Conservation (phyloP, 2,113 vertebrate genomes). For the Lophochroa leadbeateri region DNA sequence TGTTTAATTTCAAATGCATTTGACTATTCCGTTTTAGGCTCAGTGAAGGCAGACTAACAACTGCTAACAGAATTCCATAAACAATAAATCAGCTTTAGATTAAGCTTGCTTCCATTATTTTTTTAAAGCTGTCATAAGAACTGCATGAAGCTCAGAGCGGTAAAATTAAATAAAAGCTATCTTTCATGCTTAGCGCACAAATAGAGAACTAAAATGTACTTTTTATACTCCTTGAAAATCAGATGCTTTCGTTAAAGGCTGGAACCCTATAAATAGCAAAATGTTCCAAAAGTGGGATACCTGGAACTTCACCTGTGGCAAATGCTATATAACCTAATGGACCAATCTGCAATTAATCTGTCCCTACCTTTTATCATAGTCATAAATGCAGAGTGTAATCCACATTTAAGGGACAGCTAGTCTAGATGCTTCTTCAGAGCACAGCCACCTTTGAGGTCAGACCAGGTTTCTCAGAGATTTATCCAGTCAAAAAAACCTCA, state of each 20-base stretch:
- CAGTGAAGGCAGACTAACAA: conserved; percentile 40
- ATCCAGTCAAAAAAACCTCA: neutral
- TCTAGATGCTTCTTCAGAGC: neutral
- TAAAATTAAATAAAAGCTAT: conserved; percentile 37
- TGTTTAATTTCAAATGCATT: conserved; percentile 32
- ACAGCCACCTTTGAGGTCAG: fast-evolving
- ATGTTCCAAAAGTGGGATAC: neutral
- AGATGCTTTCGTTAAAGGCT: neutral
- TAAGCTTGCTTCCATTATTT: neutral
- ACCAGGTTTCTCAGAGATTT: neutral
- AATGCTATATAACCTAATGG: neutral
- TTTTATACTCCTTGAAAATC: neutral
- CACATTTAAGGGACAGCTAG: neutral
- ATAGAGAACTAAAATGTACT: neutral
- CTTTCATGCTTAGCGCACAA: neutral
- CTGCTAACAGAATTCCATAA: conserved; percentile 38
- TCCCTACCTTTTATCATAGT: neutral
- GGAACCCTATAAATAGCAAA: neutral
- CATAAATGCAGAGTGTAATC: neutral
- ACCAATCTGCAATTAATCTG: neutral
- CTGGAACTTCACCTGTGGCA: neutral
- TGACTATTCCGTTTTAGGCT: neutral
- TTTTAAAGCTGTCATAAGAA: neutral
- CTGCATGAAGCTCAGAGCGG: neutral
- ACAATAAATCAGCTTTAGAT: conserved; percentile 56